These are phyloP conservation scores for Trichogramma evanescens DNA, from an alignment of 2,888 invertebrate species.

Conservation along the genomic window DNA sequence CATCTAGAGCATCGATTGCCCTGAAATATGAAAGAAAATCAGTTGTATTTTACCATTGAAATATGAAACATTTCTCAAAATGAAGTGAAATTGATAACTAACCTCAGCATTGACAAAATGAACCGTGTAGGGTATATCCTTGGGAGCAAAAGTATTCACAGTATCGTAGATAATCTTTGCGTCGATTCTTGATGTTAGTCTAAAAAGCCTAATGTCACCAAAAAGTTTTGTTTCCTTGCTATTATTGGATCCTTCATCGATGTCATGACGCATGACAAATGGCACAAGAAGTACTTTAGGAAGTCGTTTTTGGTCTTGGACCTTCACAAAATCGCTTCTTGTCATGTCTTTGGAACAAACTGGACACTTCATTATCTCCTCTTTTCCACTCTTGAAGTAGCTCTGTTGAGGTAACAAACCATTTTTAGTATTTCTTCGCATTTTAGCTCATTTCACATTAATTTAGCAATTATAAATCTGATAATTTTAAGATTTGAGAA, in stretches of 20 bases:
- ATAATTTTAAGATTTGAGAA: neutral
- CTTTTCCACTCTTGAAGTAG: conserved; percentile 40
- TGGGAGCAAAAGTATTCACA: conserved; percentile 49
- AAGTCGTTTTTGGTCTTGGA: conserved; percentile 41
- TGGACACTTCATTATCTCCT: conserved; percentile 34
- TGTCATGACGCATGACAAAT: conserved; percentile 52
- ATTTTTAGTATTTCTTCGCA: conserved; percentile 24
- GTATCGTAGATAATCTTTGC: conserved; percentile 49
- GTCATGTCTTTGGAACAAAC: conserved; percentile 35
- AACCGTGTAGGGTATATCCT: conserved; percentile 48
- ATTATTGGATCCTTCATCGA: conserved; percentile 48
- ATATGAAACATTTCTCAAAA: neutral
- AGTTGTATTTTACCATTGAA: neutral
- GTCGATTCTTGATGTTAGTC: conserved; percentile 51
- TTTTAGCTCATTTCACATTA: conserved; percentile 33
- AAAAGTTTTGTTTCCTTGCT: conserved; percentile 47
- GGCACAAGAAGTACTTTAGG: conserved; percentile 49
- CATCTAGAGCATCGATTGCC: conserved; percentile 57
- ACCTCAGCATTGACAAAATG: conserved; percentile 56
- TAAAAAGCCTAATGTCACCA: conserved; percentile 54
- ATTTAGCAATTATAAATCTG: neutral
- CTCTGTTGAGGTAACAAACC: conserved; percentile 30
- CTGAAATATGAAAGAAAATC: conserved; percentile 35
- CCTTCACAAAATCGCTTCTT: conserved; percentile 38
- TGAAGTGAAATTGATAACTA: conserved; percentile 18